phyloP scores from a whole-genome alignment of 2,113 vertebrate species.

The Callipepla californica region DNA sequence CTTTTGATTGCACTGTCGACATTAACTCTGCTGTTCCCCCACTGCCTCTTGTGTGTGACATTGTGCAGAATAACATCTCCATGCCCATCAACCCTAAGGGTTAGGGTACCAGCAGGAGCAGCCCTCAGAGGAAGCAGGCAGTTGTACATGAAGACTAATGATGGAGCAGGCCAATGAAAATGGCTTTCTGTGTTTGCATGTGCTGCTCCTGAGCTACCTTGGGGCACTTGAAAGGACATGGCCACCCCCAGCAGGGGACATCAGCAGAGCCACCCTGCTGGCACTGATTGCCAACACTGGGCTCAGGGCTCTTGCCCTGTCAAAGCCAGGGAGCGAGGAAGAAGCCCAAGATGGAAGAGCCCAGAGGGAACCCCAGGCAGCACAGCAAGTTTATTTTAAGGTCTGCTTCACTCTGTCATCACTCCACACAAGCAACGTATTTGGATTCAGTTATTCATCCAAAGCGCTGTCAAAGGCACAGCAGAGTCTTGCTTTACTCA shows the following conservation, averaged over 20 bases:
- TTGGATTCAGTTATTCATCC: background rate
- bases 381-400: background rate
- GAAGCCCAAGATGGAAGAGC: background rate
- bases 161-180: background rate
- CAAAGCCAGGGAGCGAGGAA: background rate
- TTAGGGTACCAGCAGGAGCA: constrained; percentile 47
- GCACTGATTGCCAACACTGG: background rate
- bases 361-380: background rate
- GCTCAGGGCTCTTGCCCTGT: rapidly evolving
- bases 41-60: background rate
- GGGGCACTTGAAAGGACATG: rapidly evolving
- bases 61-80: background rate
- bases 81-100: constrained; percentile 51
- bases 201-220: background rate
- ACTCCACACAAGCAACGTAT: background rate
- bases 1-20: rapidly evolving
- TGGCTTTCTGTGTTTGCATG: background rate
- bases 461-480: background rate
- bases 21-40: background rate
- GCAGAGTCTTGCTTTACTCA: background rate
- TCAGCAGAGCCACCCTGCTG: rapidly evolving
- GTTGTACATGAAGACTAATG: background rate
- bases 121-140: constrained; percentile 41
- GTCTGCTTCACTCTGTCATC: background rate
- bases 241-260: background rate